Base-by-base conservation (phyloP, 2,113 vertebrate genomes). In the Scophthalmus maximus region DNA sequence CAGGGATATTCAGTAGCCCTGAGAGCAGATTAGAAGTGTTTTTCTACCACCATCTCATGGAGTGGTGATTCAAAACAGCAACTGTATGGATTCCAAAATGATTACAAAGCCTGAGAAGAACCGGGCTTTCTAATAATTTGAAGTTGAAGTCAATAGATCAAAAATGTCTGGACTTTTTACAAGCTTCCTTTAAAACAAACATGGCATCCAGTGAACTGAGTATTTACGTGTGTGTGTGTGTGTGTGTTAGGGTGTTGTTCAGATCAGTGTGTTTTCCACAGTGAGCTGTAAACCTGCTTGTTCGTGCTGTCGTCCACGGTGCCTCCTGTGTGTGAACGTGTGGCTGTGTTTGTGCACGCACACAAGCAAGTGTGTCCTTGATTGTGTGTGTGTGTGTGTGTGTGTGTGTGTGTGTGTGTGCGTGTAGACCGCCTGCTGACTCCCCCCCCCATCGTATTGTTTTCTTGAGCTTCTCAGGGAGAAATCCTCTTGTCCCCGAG, bases 401-500 rank as follows among this genome's bases (percentile, higher is more conserved):
- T 63, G n/a, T 38, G 36, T 59, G 64, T 67, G 27, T 70, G 51
- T 66, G 51, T 68, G 69, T 60, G 27, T 60, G 57, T 84, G 83
- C 65, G 73, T 74, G 60, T 76, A 76, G 84, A 78, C 78, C 77
- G 79, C 77, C 85, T 66, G 57, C 83, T 61, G 62, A 81, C 83
- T 29, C 38, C 52, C 83, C 26, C 1, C 55, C 53, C 78, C 78
- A 59, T 92, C 89, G 90, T 92, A 92, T 92, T 93, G 92, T 89
- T 91, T 92, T 91, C 91, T 90, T 91, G 88, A 88, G 90, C 87
- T 91, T 85, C 76, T 82, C 83, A 69, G 57, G 77, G 85, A 91
- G 91, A 94, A 93, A 93, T 89, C 92, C 89, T 92, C 90, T 92
- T 92, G 92, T 94, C 92, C 92, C 94, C 61, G 89, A 81, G 90